Evolutionary conservation across 1,140 invertebrate genomes (phyloP), one percentile per base, ranked within the genome.

Genomic region (Aphelenchoides avenae): DNA sequence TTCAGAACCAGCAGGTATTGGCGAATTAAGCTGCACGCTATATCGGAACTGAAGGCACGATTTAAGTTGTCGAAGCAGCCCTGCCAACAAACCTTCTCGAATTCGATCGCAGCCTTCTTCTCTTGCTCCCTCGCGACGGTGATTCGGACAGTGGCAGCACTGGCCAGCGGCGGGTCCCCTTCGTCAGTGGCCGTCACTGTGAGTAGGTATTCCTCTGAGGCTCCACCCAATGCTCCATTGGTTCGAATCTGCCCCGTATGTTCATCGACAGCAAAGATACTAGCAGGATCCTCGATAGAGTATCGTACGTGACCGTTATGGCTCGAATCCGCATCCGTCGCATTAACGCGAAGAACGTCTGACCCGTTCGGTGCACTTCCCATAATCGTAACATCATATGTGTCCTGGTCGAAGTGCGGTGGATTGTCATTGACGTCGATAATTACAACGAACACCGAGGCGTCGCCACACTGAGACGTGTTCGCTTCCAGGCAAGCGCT

Each of bases 351-450:
- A 1, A 41, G 34, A 11, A 70, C 30, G 40, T 64, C 52, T 6
- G 59, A 64, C 44, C 65, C 61, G n/a, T n/a, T n/a, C n/a, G n/a
- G n/a, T n/a, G n/a, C n/a, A n/a, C n/a, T n/a, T n/a, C n/a, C n/a
- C n/a, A n/a, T n/a, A n/a, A n/a, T n/a, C n/a, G n/a, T n/a, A n/a
- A n/a, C n/a, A n/a, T n/a, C n/a, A n/a, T 69, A 52, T 9, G 34
- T 33, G 1, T 37, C 9, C 36, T 64, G 40, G 13, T 33, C 24
- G 24, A 70, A 64, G 13, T 49, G 22, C 9, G 68, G 68, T 18
- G 58, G 5, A 56, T 71, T 71, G 44, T 70, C 68, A 41, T 70
- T 70, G 5, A 57, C 43, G 49, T 70, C 68, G n/a, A 46, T 44
- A n/a, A 70, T 55, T 30, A 53, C 54, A 29, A 70, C 50, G 13